phyloP scores from a whole-genome alignment of 2,888 invertebrate species.

The Leptinotarsa peninsularis region DNA sequence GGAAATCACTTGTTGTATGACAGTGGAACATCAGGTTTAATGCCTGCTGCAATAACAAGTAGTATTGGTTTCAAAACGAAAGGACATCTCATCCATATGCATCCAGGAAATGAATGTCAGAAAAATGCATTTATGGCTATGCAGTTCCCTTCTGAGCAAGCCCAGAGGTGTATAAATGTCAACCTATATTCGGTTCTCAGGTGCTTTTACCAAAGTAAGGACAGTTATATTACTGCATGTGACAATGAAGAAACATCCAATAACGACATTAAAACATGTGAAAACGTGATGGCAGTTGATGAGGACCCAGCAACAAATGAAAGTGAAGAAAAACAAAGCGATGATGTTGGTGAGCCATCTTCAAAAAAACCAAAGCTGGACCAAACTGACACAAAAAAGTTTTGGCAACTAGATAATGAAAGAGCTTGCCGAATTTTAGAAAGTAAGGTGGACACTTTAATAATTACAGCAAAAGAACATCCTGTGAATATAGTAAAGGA shows the following conservation, averaged over 20 bases:
- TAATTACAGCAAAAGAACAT: constrained; percentile 87
- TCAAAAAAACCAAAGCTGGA: constrained; percentile 42
- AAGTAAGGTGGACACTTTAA: constrained; percentile 78
- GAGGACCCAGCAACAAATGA: constrained; percentile 9
- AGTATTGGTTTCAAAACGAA: constrained; percentile 75
- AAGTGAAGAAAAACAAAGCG: constrained; percentile 15
- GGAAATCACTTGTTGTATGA: constrained; percentile 84
- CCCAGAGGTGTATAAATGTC: constrained; percentile 77
- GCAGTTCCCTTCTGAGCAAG: constrained; percentile 80
- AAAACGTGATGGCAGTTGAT: constrained; percentile 12
- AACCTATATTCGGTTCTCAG: constrained; percentile 82
- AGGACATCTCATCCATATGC: constrained; percentile 79
- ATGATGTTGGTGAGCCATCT: constrained; percentile 27
- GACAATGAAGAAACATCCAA: constrained; percentile 16
- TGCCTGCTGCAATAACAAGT: constrained; percentile 86
- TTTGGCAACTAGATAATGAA: constrained; percentile 79
- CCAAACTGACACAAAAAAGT: constrained; percentile 38
- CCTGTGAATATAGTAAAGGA: constrained; percentile 83
- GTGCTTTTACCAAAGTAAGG: constrained; percentile 73
- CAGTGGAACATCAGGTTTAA: constrained; percentile 86
- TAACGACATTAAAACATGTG: constrained; percentile 17
- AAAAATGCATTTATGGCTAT: constrained; percentile 83
- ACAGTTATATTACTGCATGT: constrained; percentile 10
- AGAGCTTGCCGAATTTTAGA: constrained; percentile 73
- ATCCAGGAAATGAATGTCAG: constrained; percentile 85